Percentiles rank a stretch among this genome's conserved stretches.
phyloP scores from a whole-genome alignment of 2,113 vertebrate species.

The Periophthalmus modestus region DNA sequence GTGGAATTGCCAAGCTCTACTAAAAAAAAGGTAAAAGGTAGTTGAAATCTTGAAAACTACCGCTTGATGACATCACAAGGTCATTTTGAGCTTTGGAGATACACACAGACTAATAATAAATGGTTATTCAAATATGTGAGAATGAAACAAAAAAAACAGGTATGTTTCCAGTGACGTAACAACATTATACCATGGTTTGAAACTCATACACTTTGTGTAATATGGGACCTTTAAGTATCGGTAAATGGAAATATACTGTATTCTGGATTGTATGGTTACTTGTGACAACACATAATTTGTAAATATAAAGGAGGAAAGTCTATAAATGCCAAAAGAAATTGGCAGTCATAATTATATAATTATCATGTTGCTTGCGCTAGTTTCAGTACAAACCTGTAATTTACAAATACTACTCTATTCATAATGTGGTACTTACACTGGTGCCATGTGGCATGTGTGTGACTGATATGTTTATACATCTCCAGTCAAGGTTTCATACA shows the following conservation, averaged over 20 bases:
- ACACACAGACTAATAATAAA: too few relatives aligned
- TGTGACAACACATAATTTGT: neutral
- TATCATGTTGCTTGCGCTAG: neutral
- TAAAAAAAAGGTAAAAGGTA: too few relatives aligned
- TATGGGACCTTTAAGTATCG: too few relatives aligned
- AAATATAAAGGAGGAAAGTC: neutral
- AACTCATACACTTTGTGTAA: too few relatives aligned
- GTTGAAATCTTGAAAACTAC: too few relatives aligned
- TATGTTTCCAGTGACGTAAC: too few relatives aligned
- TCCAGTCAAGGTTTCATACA: constrained; percentile 6
- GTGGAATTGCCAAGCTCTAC: too few relatives aligned
- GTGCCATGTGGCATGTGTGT: constrained; percentile 21
- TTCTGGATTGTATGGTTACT: neutral
- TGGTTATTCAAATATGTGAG: too few relatives aligned
- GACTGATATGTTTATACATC: constrained; percentile 30
- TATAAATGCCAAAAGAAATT: constrained; percentile 17
- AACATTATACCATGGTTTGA: too few relatives aligned
- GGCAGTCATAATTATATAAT: constrained; percentile 29
- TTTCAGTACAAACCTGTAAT: constrained; percentile 35
- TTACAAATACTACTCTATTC: constrained; percentile 44
- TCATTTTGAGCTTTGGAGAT: too few relatives aligned
- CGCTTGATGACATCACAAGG: too few relatives aligned
- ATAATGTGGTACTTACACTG: constrained; percentile 2
- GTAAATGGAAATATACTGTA: neutral
- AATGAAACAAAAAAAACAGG: too few relatives aligned